Base-by-base conservation (phyloP, 2,888 invertebrate genomes). In the Drosophila nr. perissopoda region DNA sequence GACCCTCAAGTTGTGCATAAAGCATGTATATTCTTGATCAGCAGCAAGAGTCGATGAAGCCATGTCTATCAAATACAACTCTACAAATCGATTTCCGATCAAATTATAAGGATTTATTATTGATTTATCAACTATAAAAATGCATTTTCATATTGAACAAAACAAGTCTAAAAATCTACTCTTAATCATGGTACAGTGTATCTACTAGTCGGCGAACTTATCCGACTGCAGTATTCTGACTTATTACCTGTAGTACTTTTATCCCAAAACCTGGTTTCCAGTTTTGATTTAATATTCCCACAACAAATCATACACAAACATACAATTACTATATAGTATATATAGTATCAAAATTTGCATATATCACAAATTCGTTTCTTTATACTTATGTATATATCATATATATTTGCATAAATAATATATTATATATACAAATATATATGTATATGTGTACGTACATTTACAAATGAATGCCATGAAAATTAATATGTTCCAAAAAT, bases 341-440 rank as follows among this genome's bases (percentile, higher is more conserved):
- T 72, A 77, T 80, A 74, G 51, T 61, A 63, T 73, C 81, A 75
- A 86, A 89, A 82, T 76, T 79, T 68, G 76, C 73, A 81, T 80
- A 75, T 75, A 73, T 87, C 83, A 81, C 75, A 79, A 74, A 65
- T 18, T 56, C 48, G 31, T 58, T 78, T 75, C 76, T 78, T 77
- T 77, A 77, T 73, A 57, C 49, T 72, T 72, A 62, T 62, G 27
- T 42, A 57, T 40, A 40, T 57, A 40, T 57, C 27, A 57, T 57
- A 65, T 59, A 70, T 59, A 64, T 58, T 54, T 65, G 42, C 38
- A 62, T 34, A 61, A 29, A 36, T 54, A 53, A 59, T 16, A 48
- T 62, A 40, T 38, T 56, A 27, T 34, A 48, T 58, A 25, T 52
- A 25, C 42, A 27, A 31, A 33, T 45, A 58, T 25, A 63, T 42